Conservation (phyloP, 1,140 invertebrate genomes). For the Drosophila pallidifrons region DNA sequence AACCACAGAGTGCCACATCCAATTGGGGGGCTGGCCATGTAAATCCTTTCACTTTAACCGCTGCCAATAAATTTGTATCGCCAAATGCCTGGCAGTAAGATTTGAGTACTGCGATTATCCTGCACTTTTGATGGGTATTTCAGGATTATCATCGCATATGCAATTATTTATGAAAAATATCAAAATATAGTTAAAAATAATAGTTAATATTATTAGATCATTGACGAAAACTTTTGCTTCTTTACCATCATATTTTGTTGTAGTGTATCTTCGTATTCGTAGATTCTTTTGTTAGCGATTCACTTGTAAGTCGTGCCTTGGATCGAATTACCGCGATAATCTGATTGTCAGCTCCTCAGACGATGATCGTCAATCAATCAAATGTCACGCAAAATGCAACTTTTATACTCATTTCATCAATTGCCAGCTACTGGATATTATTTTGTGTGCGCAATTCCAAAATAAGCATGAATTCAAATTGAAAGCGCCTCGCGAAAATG, state of each 20-base stretch:
- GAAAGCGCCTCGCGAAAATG: slow-evolving; percentile 26
- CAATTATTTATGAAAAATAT: neutral
- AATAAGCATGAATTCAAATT: slow-evolving; percentile 31
- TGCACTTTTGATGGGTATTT: neutral
- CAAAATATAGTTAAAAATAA: neutral
- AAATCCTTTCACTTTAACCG: slow-evolving; percentile 75
- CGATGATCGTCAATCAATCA: slow-evolving; percentile 63
- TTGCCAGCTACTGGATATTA: slow-evolving; percentile 28
- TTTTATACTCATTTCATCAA: slow-evolving; percentile 34
- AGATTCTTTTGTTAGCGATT: neutral
- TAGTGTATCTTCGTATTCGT: slow-evolving; percentile 1
- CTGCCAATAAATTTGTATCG: slow-evolving; percentile 69
- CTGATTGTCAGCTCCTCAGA: slow-evolving; percentile 18
- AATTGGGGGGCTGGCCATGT: slow-evolving; percentile 31
- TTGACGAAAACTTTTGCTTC: too few species aligned
- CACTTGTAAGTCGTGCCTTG: slow-evolving; percentile 19
- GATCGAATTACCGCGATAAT: slow-evolving; percentile 11
- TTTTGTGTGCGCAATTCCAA: slow-evolving; percentile 19
- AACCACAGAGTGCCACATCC: slow-evolving; percentile 41
- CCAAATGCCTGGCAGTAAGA: slow-evolving; percentile 47
- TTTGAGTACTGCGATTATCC: slow-evolving; percentile 46
- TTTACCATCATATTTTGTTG: neutral
- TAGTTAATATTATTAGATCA: too few species aligned
- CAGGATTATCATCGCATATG: neutral
- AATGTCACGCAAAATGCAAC: slow-evolving; percentile 49